Evolutionary conservation across 2,797 vertebrate genomes (phyloP), one percentile per base, ranked within the genome.

Genomic region (Erithacus rubecula): DNA sequence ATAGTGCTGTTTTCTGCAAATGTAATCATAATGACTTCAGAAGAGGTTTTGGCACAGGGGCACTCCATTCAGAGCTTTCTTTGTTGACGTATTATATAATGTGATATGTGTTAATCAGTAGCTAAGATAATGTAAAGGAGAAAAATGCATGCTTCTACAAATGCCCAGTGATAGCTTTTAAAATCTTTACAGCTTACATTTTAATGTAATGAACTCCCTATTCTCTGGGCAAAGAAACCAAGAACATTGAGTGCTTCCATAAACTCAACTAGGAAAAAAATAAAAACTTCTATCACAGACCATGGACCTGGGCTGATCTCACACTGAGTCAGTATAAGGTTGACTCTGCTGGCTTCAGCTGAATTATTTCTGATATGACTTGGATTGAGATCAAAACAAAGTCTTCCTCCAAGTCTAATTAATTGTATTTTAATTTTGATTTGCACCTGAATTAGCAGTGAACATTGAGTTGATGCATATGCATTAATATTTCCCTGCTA

Each of bases 401-500:
- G 17, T 62, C 68, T 72, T 95, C 36, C 39, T 94, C 52, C 53
- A 89, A 92, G 70, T 37, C 70, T 93, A 96, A 95, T 95, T 95
- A 94, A 86, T 89, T 94, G 79, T 85, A 19, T 64, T 96, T 95
- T 88, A 71, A 52, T 94, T 95, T 87, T 92, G 70, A 47, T 78
- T 87, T 89, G 56, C 83, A 47, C 83, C 80, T 89, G 52, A 96
- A 87, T 95, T 96, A 91, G n/a, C 78, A 96, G 75, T 70, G 69
- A 79, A 70, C 71, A 47, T 47, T 23, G 46, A 74, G 64, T 64
- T 92, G 43, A 92, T 93, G 87, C 47, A 87, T 90, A 92, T 84
- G 93, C 62, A 90, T 82, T 70, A 94, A 87, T 76, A 96, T 89
- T 90, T 95, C 83, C 68, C 76, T 75, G 59, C 80, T 93, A 95